Conservation (phyloP, 2,888 invertebrate genomes). For the Coecobrya sp. region DNA sequence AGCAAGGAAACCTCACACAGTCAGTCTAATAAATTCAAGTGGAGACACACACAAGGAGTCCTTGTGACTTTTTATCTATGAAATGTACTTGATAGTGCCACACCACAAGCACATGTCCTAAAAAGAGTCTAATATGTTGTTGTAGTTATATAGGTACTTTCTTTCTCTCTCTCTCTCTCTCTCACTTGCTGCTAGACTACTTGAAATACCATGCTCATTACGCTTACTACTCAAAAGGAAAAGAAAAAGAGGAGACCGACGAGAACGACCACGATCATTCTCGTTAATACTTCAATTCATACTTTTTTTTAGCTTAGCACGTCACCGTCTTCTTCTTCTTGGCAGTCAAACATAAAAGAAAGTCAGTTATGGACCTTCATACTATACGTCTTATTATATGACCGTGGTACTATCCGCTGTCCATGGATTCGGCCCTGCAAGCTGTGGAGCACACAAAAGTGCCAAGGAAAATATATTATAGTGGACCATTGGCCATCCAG, state of each 20-base stretch:
- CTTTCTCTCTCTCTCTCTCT: slow-evolving; percentile 34
- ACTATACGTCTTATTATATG: background rate
- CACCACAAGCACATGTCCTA: background rate
- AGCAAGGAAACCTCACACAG: slow-evolving; percentile 52
- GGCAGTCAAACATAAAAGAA: slow-evolving; percentile 62
- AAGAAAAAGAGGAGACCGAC: slow-evolving; percentile 48
- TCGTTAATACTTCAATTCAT: slow-evolving; percentile 77
- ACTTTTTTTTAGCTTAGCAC: slow-evolving; percentile 59
- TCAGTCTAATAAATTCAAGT: slow-evolving; percentile 84
- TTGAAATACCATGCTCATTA: slow-evolving; percentile 59
- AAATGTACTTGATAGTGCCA: slow-evolving; percentile 81
- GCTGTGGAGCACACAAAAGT: slow-evolving; percentile 11
- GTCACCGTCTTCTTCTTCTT: slow-evolving; percentile 47
- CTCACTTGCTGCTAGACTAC: background rate
- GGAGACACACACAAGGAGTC: slow-evolving; percentile 74
- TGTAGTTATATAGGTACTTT: background rate
- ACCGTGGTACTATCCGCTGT: no score
- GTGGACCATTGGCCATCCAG: slow-evolving; percentile 44
- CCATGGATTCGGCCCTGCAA: background rate
- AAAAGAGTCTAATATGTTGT: background rate
- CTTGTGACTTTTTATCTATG: slow-evolving; percentile 85
- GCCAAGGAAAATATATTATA: background rate
- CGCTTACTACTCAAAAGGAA: slow-evolving; percentile 39
- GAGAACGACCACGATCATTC: slow-evolving; percentile 56
- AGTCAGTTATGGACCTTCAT: slow-evolving; percentile 39